Evolutionary conservation across 2,888 invertebrate genomes (phyloP).

Genomic region (Drosophila vallismaia): DNA sequence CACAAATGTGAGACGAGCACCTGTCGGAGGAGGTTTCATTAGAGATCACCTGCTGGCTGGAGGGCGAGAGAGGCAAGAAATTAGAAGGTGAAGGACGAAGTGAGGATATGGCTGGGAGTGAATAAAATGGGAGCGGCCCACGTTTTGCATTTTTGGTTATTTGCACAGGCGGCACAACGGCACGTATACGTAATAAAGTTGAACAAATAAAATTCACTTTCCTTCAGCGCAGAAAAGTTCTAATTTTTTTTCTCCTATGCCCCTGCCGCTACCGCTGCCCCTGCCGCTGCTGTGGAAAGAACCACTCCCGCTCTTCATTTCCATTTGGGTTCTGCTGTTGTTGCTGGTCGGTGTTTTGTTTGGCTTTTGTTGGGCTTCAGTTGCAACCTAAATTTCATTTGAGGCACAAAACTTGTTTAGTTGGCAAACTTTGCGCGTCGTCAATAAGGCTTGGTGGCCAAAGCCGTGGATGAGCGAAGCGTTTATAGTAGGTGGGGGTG

Average conservation of each 20-base stretch:
- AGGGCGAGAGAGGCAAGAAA: not conserved
- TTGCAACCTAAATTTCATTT: constrained; percentile 81
- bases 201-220: constrained; percentile 80
- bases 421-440: constrained; percentile 78
- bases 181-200: constrained; percentile 80
- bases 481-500: not conserved
- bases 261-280: not conserved
- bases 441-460: constrained; percentile 65
- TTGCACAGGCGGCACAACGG: constrained; percentile 72
- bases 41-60: constrained; percentile 43
- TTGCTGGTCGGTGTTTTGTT: constrained; percentile 61
- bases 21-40: constrained; percentile 69
- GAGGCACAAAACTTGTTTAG: constrained; percentile 79
- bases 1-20: constrained; percentile 71
- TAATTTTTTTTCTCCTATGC: constrained; percentile 61
- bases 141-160: constrained; percentile 77
- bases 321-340: constrained; percentile 24
- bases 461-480: constrained; percentile 2
- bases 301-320: constrained; percentile 4
- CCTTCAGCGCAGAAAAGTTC: constrained; percentile 71
- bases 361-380: constrained; percentile 76
- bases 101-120: not conserved
- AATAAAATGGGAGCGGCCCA: constrained; percentile 16
- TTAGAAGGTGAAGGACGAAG: not conserved
- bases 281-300: not conserved